phyloP scores from a whole-genome alignment of 1,140 invertebrate genomes.

The Semibalanus balanoides region DNA sequence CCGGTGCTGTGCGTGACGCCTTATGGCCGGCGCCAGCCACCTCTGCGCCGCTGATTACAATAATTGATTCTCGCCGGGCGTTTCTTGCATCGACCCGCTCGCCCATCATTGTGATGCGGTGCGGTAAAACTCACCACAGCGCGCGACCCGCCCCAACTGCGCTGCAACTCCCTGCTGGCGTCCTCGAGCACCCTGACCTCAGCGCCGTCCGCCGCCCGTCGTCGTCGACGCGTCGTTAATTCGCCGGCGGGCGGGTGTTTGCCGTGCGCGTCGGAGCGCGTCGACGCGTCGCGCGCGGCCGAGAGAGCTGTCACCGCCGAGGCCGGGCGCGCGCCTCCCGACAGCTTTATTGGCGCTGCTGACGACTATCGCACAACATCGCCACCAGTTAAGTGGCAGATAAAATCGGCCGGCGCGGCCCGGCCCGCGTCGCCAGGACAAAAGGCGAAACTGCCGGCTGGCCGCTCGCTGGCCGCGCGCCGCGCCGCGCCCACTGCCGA shows the following conservation, averaged over 20 bases:
- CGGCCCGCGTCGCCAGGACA: background rate
- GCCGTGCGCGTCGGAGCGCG: background rate
- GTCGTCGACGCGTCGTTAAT: no score
- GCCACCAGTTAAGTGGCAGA: background rate
- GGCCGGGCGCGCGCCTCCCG: no score
- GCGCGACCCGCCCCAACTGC: no score
- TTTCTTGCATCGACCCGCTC: background rate
- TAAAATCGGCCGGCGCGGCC: background rate
- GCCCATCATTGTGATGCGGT: background rate
- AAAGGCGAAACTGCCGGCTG: background rate
- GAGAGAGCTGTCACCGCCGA: background rate
- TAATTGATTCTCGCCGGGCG: background rate
- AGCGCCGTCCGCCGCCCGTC: no score
- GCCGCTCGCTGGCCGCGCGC: no score
- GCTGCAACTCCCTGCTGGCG: no score
- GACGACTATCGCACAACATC: slow-evolving; percentile 1
- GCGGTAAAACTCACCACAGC: background rate
- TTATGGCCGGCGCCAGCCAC: background rate
- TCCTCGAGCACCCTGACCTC: no score
- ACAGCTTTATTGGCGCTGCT: background rate
- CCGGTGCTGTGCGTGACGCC: background rate
- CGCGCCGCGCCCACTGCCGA: background rate
- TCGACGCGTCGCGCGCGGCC: background rate
- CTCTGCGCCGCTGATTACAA: background rate
- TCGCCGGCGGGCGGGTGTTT: background rate